Base-by-base conservation (phyloP, 2,888 invertebrate genomes). In the Eugnorisma glareosa region DNA sequence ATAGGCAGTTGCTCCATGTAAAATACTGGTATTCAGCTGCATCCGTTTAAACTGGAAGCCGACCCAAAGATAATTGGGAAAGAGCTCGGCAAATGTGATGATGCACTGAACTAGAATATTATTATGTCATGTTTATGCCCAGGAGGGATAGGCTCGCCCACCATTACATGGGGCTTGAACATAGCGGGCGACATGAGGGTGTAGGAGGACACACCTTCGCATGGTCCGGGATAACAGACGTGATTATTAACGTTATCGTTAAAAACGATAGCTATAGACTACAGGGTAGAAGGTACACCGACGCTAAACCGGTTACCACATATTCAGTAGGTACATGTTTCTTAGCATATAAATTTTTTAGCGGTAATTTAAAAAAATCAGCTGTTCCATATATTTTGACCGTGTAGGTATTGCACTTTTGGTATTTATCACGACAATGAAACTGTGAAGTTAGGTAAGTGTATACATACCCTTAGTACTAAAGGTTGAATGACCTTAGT, bases 401-500 rank as follows among this genome's bases (percentile, higher is more conserved):
- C n/a, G n/a, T n/a, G n/a, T n/a, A n/a, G n/a, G n/a, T n/a, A n/a
- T n/a, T n/a, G n/a, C n/a, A n/a, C n/a, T n/a, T n/a, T n/a, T n/a
- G n/a, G n/a, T n/a, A n/a, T n/a, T n/a, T n/a, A 21, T 54, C 63
- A 24, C 7, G 28, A 64, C 31, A 61, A n/a, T 11, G 7, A 35
- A 15, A 31, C 4, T 43, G 1, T 10, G 51, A 48, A n/a, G 7
- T 15, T 15, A 6, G 5, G 40, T 51, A 79, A 48, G 48, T 77
- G 59, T 61, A 24, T 35, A 40, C 59, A 18, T 43, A 61, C 13
- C 51, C 31, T 31, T 7, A 59, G 28, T 59, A 2, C 13, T 43
- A 24, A 21, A 31, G 59, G 77, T 35, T 80, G 24, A 77, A 73
- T 45, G 18, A 77, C 51, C 51, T 80, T 18, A 24, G 24, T 1